phyloP scores from a whole-genome alignment of 2,113 vertebrate genomes.

The Elanus axillaris region DNA sequence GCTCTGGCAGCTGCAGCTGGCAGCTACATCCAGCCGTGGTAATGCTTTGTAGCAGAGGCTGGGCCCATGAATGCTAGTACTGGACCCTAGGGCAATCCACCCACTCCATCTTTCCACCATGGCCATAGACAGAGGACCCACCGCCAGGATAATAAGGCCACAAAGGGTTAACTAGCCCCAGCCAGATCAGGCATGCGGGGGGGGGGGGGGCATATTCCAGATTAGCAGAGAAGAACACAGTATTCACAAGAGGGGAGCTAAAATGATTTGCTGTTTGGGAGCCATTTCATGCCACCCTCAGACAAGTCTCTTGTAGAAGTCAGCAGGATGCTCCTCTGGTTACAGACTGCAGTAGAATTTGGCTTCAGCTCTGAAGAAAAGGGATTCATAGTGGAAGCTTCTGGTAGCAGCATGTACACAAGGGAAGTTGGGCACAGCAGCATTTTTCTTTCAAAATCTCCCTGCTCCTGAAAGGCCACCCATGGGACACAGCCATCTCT shows the following conservation, averaged over 20 bases:
- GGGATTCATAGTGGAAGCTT: neutral
- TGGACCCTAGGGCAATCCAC: neutral
- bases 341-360: constrained; percentile 16
- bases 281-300: constrained; percentile 36
- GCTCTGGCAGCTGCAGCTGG: neutral
- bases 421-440: constrained; percentile 38
- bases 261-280: constrained; percentile 8
- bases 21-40: fast-evolving
- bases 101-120: fast-evolving
- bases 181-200: no score
- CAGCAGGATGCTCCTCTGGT: constrained; percentile 42
- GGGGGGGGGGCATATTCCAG: neutral
- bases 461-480: constrained; percentile 57
- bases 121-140: neutral
- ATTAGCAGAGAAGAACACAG: neutral
- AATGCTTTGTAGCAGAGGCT: neutral
- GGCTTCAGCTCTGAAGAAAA: constrained; percentile 26
- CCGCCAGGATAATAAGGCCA: fast-evolving
- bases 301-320: constrained; percentile 7
- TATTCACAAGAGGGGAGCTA: neutral
- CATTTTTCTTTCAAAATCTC: constrained; percentile 42
- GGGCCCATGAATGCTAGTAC: fast-evolving
- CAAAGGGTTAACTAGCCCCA: neutral
- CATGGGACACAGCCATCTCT: constrained; percentile 36
- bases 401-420: constrained; percentile 57